Evolutionary conservation across 1,140 invertebrate genomes (phyloP), one percentile per base, ranked within the genome.

Genomic region (Chelonus insularis): DNA sequence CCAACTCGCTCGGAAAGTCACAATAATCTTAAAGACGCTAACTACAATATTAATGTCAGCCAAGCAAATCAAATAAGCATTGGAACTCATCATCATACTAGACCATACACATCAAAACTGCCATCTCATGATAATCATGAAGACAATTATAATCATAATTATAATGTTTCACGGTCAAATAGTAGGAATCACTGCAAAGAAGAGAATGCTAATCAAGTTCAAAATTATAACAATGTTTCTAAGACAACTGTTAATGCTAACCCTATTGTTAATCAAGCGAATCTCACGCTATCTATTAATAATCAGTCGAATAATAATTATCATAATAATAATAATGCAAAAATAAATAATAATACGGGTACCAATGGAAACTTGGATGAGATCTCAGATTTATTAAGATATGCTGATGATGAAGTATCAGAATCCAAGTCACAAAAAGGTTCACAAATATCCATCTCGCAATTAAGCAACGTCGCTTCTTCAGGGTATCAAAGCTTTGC

Each of bases 401-500:
- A 82, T 56, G 80, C 80, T 1, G 80, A 81, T 23, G 80, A 82
- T 14, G 80, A 82, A 36, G 79, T 80, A 0, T 77, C 73, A 0
- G 80, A 82, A 37, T 80, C 78, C 0, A 82, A 82, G 9, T 80
- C 78, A 0, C 80, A 82, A 34, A 82, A 82, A 37, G 80, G 80
- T 4, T 82, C 80, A 1, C 80, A 82, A 37, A 82, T 82, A 2
- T 91, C 91, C 1, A 92, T 94, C 57, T 91, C 91, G 60, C 91
- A 91, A 57, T 73, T 92, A 32, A 92, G 90, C 14, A 92, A 91
- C 61, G 89, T 92, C 55, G 91, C 91, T 1, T 93, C 91, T 18
- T 94, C 92, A 1, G 93, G 93, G 1, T 96, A 95, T 74, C 93
- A 96, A 78, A 94, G 92, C 68, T 93, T 94, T 71, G 91, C 91